Evolutionary conservation across 2,113 vertebrate genomes (phyloP).

Genomic region (Pao palembangensis): DNA sequence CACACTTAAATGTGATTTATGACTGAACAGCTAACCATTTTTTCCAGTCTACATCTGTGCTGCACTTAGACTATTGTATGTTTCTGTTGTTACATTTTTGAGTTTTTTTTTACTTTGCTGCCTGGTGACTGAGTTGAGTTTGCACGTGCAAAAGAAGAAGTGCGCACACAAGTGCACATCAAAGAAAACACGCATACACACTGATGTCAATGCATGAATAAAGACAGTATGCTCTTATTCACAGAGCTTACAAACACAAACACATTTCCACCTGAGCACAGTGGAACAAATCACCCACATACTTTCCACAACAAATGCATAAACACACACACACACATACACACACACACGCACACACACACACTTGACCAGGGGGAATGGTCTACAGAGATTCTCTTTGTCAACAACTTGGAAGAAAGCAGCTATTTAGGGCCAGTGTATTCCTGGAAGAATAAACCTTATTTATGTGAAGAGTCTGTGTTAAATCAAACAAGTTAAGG

Average conservation of each 20-base stretch:
- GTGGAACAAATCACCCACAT: neutral
- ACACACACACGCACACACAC: slow-evolving; percentile 16
- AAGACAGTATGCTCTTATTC: slow-evolving; percentile 4
- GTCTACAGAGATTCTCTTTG: slow-evolving; percentile 58
- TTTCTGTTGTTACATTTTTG: too few relatives aligned
- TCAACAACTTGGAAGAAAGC: slow-evolving; percentile 67
- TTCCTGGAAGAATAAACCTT: slow-evolving; percentile 62
- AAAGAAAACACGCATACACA: neutral
- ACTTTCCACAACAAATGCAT: neutral
- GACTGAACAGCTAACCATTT: too few relatives aligned
- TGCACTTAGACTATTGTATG: too few relatives aligned
- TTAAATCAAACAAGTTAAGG: slow-evolving; percentile 62
- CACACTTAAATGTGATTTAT: too few relatives aligned
- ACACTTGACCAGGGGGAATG: slow-evolving; percentile 47
- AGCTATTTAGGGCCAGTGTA: slow-evolving; percentile 61
- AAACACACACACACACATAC: neutral
- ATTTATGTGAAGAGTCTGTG: slow-evolving; percentile 54
- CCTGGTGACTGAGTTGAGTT: too few relatives aligned
- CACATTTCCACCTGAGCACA: slow-evolving; percentile 40
- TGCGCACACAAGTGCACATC: too few relatives aligned
- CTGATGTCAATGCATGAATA: slow-evolving; percentile 13
- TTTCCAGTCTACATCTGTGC: too few relatives aligned
- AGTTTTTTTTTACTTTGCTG: too few relatives aligned
- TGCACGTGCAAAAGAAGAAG: too few relatives aligned
- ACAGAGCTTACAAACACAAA: slow-evolving; percentile 27